phyloP scores from a whole-genome alignment of 2,113 vertebrate species.

The Catagonus wagneri region DNA sequence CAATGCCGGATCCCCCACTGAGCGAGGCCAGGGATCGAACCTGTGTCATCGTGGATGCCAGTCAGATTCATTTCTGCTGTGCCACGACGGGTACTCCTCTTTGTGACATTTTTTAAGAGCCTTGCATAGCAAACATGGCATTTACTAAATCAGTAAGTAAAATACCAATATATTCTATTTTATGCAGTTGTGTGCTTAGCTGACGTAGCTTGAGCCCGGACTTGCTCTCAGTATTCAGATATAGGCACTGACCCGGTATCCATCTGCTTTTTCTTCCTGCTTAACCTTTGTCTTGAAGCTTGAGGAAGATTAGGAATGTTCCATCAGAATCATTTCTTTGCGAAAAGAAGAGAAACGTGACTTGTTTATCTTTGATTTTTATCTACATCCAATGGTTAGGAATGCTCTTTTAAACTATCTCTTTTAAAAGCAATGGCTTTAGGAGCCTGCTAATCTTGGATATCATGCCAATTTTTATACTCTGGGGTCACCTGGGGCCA shows the following conservation, averaged over 20 bases:
- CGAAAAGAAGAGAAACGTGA: slow-evolving; percentile 39
- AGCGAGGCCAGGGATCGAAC: no score
- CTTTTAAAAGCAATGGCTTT: slow-evolving; percentile 27
- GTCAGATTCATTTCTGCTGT: no score
- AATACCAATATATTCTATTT: slow-evolving; percentile 6
- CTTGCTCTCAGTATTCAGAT: slow-evolving; percentile 30
- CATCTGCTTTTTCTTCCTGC: slow-evolving; percentile 41
- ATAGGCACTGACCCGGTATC: background rate
- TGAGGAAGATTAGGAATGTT: background rate
- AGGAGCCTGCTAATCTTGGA: background rate
- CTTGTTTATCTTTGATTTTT: slow-evolving; percentile 23
- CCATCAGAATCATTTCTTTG: slow-evolving; percentile 31
- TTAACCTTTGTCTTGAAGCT: slow-evolving; percentile 22
- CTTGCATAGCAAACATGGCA: background rate
- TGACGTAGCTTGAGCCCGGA: background rate
- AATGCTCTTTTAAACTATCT: slow-evolving; percentile 55
- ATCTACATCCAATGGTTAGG: slow-evolving; percentile 13
- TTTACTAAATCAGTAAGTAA: background rate
- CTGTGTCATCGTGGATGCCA: no score
- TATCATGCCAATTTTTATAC: background rate
- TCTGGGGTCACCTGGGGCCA: background rate
- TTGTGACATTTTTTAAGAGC: background rate
- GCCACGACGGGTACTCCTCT: no score
- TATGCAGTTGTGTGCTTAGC: slow-evolving; percentile 36
- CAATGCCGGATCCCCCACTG: no score